Conservation (phyloP, 1,140 invertebrate genomes). For the Drosophila arawakana region DNA sequence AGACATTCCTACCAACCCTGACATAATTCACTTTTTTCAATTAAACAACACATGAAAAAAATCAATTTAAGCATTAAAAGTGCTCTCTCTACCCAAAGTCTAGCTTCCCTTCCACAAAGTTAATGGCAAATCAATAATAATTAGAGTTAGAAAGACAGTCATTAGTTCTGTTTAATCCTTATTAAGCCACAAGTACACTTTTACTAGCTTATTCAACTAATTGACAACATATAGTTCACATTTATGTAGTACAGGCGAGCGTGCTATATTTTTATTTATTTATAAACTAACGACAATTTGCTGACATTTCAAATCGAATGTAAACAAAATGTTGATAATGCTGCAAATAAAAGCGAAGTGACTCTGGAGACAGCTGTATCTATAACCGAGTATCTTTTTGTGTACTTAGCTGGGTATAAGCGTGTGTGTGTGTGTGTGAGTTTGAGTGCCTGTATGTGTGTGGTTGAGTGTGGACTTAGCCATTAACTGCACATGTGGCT, state of each 20-base stretch:
- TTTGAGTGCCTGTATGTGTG: conserved; percentile 1
- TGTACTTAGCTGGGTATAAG: not conserved
- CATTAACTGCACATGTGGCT: conserved; percentile 76
- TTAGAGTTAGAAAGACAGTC: too few relatives aligned
- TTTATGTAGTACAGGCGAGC: conserved; percentile 6
- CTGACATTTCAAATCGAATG: conserved; percentile 52
- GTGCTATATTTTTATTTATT: conserved; percentile 15
- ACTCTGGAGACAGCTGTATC: not conserved
- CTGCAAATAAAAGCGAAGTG: conserved; percentile 56
- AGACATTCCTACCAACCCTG: too few relatives aligned
- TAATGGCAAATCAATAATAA: too few relatives aligned
- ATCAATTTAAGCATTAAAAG: too few relatives aligned
- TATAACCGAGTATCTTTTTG: conserved; percentile 4
- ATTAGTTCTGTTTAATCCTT: too few relatives aligned
- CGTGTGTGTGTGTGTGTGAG: not conserved
- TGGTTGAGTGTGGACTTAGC: conserved; percentile 49
- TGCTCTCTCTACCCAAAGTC: too few relatives aligned
- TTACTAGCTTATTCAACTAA: not conserved
- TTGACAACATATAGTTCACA: conserved; percentile 29
- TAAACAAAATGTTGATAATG: conserved; percentile 62
- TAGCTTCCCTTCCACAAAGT: too few relatives aligned
- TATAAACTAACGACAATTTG: conserved; percentile 39
- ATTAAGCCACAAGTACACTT: too few relatives aligned
- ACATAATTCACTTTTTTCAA: too few relatives aligned
- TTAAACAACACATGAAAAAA: too few relatives aligned